Conservation (phyloP, 2,797 vertebrate genomes). For the Vultur gryphus region DNA sequence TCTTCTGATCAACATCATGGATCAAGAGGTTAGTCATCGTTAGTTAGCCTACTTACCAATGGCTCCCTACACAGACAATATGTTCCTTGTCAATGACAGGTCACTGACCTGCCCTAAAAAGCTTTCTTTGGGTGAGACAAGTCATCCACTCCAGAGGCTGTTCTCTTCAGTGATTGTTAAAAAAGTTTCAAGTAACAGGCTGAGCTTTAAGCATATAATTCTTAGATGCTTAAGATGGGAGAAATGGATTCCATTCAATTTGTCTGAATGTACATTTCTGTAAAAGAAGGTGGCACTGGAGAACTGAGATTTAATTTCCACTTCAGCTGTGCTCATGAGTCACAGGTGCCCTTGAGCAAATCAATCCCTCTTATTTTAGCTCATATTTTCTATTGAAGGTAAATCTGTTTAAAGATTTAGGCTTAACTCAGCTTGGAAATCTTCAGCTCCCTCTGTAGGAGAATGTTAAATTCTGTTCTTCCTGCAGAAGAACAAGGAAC, state of each 20-base stretch:
- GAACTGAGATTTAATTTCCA: not conserved
- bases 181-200: not conserved
- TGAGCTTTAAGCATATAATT: not conserved
- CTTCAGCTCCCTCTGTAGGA: not conserved
- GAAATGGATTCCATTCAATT: not conserved
- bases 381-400: not conserved
- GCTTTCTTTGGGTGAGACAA: not conserved
- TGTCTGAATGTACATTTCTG: not conserved
- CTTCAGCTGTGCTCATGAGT: not conserved
- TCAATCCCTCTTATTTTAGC: not conserved
- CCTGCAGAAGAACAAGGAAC: not conserved
- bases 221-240: not conserved
- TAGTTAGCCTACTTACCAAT: not conserved
- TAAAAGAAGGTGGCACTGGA: not conserved
- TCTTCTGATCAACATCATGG: not conserved
- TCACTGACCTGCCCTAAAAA: not conserved
- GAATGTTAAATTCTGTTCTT: not conserved
- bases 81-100: not conserved
- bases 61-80: not conserved
- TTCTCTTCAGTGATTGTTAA: not conserved
- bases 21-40: not conserved
- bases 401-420: not conserved
- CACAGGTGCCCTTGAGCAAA: not conserved
- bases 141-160: not conserved
- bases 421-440: not conserved